A percentile compares a stretch with the other conserved stretches of the same genome.
Evolutionary conservation across 2,113 vertebrate genomes (phyloP).

Genomic region (Diphyllodes magnificus): DNA sequence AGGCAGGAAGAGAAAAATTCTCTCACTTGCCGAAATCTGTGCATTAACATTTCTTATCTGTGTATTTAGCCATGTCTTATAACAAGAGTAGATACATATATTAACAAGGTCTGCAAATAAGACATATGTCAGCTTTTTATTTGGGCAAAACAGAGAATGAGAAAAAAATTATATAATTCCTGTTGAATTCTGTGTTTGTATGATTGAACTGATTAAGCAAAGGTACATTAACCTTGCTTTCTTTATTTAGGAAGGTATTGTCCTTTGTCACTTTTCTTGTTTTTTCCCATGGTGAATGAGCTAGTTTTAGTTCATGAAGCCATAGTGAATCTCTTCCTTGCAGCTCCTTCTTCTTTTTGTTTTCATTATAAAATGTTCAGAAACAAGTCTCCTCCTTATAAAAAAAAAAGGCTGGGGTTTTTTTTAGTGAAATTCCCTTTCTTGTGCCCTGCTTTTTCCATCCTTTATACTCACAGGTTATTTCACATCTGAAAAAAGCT

Average conservation of each 20-base stretch:
- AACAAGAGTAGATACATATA: not conserved
- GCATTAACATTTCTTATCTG: not conserved
- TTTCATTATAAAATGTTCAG: not conserved
- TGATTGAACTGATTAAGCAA: not conserved
- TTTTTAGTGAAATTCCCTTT: not conserved
- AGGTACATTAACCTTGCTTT: not conserved
- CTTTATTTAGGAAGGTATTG: not conserved
- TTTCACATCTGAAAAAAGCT: not conserved
- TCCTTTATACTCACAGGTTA: not conserved
- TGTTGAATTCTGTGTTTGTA: not conserved
- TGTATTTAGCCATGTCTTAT: not conserved
- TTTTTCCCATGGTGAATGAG: not conserved
- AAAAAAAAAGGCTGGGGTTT: fast-evolving
- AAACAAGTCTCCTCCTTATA: not conserved
- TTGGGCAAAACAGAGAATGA: not conserved
- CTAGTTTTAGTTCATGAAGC: not conserved
- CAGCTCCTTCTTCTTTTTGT: not conserved
- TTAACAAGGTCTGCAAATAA: not conserved
- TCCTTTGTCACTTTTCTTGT: not conserved
- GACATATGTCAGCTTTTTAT: not conserved
- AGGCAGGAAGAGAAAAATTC: not conserved
- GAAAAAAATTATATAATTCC: not conserved
- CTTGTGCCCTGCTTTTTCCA: not conserved
- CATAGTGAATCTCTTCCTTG: not conserved
- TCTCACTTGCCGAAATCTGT: not conserved